Base-by-base conservation (phyloP, 2,888 invertebrate species). In the Papilio gigon region DNA sequence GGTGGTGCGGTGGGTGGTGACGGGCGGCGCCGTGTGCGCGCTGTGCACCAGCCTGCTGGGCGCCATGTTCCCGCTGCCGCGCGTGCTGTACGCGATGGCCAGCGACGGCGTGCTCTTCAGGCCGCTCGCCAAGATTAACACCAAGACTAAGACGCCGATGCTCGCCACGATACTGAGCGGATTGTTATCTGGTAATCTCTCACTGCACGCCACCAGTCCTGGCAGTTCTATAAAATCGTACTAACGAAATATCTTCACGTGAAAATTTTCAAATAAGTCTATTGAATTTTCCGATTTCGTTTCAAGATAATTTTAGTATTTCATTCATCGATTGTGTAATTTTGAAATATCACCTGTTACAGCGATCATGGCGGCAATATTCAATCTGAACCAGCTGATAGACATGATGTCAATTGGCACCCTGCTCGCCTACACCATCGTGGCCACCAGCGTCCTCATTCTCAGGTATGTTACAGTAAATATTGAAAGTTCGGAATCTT, bases 341-440 rank as follows among this genome's bases (percentile, higher is more conserved):
- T 44, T 44, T 9, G 22, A 22, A 2, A 2, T 12, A 67, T 63
- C 17, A 22, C 25, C 44, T 65, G 67, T 76, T 88, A 20, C 85
- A 95, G 97, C 96, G 22, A 67, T 95, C 4, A 97, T 98, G 96
- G 96, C 98, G 0, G 93, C 97, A 0, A 83, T 98, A n/a, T 97
- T 98, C 85, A 96, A 98, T 87, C 90, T 98, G 71, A 94, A 97
- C 71, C 98, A 98, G 81, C 90, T 98, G 68, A 98, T 98, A 71
- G 97, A 98, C 80, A 98, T 98, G 96, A 98, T 98, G 97, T 98
- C 98, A 9, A 98, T 98, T 76, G 97, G 97, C 12, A 97, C 97
- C 0, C 90, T 98, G 1, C 92, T 97, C 65, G 98, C 98, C 0
- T 98, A 98, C 84, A 97, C 97, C 2, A 97, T 98, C 73, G 98